Evolutionary conservation across 2,797 vertebrate species (phyloP), one percentile per base, ranked within the genome.

Genomic region (Dipus sagitta): DNA sequence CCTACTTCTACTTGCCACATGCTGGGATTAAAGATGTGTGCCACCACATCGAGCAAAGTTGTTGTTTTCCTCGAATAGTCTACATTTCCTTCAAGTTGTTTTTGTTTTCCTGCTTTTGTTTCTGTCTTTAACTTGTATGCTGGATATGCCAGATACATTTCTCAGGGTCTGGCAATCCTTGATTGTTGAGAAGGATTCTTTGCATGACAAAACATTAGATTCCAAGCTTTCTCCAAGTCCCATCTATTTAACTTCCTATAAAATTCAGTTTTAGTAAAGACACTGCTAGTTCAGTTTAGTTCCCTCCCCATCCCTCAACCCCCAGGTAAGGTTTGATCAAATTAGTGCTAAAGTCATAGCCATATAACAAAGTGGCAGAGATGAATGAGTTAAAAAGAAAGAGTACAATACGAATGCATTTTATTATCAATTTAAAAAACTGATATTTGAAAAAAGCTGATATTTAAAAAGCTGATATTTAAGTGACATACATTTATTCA

Each of bases 361-460:
- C 47, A 47, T 47, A 47, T 47, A 47, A 47, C 47, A 47, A 47
- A 47, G 47, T 47, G 47, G 9, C 47, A 47, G 47, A 47, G 47
- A 47, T 47, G 47, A 47, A 10, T 47, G 9, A 47, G 47, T 47
- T 47, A 47, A 47, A 47, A 47, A 47, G 47, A 47, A 47, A 76
- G 23, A 72, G 3, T 38, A 2, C 47, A 81, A 88, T 14, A 58
- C 30, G 32, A 70, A 54, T n/a, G 26, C 52, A 78, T 86, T 84
- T 74, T 83, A 74, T 72, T 84, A 89, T 80, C 47, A 68, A 60
- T 72, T 93, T 54, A 75, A 74, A 88, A 93, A 34, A 20, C 75
- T n/a, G n/a, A n/a, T n/a, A n/a, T n/a, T n/a, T n/a, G n/a, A n/a
- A n/a, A n/a, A 91, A 94, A 81, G 10, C 2, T 77, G 52, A 75